Evolutionary conservation across 2,797 vertebrate species (phyloP).

Genomic region (Eidolon dupreanum): DNA sequence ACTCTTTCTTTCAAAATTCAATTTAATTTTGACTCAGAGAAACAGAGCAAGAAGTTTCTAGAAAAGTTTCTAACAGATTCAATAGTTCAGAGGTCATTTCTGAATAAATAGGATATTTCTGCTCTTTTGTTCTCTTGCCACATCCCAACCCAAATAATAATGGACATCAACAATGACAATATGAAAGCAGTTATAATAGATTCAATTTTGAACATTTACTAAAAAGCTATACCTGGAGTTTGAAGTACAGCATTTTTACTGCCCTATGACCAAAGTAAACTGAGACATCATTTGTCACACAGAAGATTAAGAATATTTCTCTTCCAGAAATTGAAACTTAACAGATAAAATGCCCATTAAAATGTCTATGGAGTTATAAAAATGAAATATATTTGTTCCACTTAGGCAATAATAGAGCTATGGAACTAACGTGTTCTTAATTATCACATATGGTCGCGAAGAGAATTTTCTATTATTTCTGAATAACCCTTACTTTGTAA

Average conservation of each 20-base stretch:
- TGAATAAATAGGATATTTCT: neutral
- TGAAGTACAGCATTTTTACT: slow-evolving; percentile 35
- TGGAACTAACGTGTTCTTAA: slow-evolving; percentile 65
- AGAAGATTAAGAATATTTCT: slow-evolving; percentile 13
- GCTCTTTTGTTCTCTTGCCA: neutral
- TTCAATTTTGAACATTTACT: slow-evolving; percentile 28
- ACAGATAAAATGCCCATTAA: slow-evolving; percentile 65
- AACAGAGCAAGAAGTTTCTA: neutral
- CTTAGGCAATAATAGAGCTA: slow-evolving; percentile 45
- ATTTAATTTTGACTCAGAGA: neutral
- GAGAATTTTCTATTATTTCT: slow-evolving; percentile 42
- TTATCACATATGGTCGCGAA: slow-evolving; percentile 35
- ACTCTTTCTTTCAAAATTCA: neutral
- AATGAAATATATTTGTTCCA: slow-evolving; percentile 60
- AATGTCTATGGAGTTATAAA: slow-evolving; percentile 56
- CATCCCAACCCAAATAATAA: neutral
- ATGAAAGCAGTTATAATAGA: neutral
- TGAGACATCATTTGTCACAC: neutral
- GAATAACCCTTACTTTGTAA: neutral
- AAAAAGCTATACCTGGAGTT: neutral
- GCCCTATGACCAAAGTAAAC: slow-evolving; percentile 33
- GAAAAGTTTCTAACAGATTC: neutral
- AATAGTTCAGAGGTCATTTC: neutral
- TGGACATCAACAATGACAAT: neutral
- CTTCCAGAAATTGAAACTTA: slow-evolving; percentile 55